Percentiles rank a stretch among this genome's conserved stretches.
Evolutionary conservation across 2,113 vertebrate species (phyloP).

Genomic region (Pygoscelis adeliae): DNA sequence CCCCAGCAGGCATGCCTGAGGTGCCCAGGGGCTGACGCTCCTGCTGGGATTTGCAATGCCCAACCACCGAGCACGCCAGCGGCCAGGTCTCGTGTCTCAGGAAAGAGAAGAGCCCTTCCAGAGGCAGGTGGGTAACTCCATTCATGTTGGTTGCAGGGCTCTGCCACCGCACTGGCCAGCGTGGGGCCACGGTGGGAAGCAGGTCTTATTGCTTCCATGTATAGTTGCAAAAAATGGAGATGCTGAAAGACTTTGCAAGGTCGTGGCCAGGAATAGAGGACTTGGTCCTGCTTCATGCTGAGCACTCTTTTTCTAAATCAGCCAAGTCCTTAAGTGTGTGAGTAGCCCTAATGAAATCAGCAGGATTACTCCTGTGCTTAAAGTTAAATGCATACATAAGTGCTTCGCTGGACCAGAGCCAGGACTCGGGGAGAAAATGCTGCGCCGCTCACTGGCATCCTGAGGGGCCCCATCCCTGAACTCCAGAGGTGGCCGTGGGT

Average conservation of each 20-base stretch:
- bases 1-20: background rate
- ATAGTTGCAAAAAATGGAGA: accelerated
- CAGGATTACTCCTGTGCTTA: background rate
- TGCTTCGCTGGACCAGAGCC: background rate
- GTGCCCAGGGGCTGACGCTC: accelerated
- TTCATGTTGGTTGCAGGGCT: background rate
- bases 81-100: background rate
- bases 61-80: accelerated
- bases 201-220: background rate
- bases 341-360: background rate
- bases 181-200: accelerated
- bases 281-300: background rate
- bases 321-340: background rate
- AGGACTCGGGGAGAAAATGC: background rate
- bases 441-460: accelerated
- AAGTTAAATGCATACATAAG: background rate
- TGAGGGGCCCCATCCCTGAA: background rate
- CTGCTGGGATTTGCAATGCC: background rate
- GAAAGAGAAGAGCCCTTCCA: accelerated
- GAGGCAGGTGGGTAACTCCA: background rate
- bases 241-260: background rate
- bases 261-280: background rate
- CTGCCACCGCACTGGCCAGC: accelerated
- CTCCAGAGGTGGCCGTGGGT: accelerated
- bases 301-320: background rate